Conservation (phyloP, 2,888 invertebrate species). For the Drosophila setosimentum region DNA sequence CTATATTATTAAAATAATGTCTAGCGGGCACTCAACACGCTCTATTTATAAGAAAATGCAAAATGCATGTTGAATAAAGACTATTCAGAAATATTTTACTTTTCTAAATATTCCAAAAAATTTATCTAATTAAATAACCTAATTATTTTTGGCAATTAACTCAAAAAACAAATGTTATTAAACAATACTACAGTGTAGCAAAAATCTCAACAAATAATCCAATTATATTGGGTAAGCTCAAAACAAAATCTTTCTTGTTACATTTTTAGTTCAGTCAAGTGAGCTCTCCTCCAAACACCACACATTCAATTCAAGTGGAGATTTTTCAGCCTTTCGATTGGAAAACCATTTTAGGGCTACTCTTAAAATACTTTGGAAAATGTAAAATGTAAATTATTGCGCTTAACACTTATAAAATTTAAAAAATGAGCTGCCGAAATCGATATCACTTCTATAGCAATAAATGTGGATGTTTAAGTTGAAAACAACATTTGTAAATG, state of each 20-base stretch:
- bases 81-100: neutral
- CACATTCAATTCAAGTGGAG: neutral
- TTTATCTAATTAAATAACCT: too few species aligned
- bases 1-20: slow-evolving; percentile 1
- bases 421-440: slow-evolving; percentile 36
- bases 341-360: neutral
- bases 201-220: neutral
- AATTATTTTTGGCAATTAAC: neutral
- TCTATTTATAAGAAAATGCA: neutral
- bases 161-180: neutral
- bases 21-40: neutral
- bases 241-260: neutral
- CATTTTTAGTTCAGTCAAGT: neutral
- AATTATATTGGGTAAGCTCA: neutral
- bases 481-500: slow-evolving; percentile 33
- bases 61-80: neutral
- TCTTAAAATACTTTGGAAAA: neutral
- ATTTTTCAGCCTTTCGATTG: neutral
- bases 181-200: neutral
- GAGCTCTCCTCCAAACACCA: neutral
- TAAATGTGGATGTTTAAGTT: slow-evolving; percentile 9
- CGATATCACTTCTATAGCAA: slow-evolving; percentile 26
- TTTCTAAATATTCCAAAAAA: neutral
- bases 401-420: neutral
- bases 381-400: neutral